These are phyloP conservation scores for Nothura maculosa DNA, from an alignment of 2,797 vertebrate species.

Conservation along the genomic window DNA sequence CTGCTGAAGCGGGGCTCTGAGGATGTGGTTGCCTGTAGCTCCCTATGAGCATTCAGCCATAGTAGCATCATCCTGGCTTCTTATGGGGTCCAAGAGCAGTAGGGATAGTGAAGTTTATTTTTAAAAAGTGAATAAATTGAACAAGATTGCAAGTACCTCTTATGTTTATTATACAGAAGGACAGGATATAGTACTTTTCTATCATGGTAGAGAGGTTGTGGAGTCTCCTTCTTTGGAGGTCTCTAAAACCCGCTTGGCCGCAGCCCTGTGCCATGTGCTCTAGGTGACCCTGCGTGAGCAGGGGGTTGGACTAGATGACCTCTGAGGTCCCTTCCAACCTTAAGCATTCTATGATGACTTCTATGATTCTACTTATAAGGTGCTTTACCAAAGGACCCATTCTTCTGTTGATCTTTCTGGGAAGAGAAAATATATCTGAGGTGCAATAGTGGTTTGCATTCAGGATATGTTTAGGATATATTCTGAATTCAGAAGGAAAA, in stretches of 20 bases:
- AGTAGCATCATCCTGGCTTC: neutral
- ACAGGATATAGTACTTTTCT: too few species aligned
- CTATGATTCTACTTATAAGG: too few species aligned
- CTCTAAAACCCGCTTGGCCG: too few species aligned
- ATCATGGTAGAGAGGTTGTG: too few species aligned
- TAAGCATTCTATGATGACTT: too few species aligned
- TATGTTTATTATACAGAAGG: too few species aligned
- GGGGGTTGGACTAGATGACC: too few species aligned
- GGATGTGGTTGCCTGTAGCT: neutral
- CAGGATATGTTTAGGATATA: neutral
- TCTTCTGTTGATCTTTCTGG: neutral
- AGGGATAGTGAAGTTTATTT: too few species aligned
- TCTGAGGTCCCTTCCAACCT: too few species aligned
- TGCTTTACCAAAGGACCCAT: neutral
- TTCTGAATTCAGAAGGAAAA: neutral
- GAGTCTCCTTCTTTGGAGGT: too few species aligned
- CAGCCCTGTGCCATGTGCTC: too few species aligned
- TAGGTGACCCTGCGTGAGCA: too few species aligned
- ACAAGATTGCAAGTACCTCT: rapidly evolving
- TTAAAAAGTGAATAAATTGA: rapidly evolving
- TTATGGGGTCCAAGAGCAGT: neutral
- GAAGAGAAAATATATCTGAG: neutral
- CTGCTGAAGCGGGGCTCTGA: neutral
- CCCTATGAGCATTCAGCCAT: neutral
- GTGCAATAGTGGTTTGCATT: neutral